These are phyloP conservation scores for Crambe crambe DNA, from an alignment of 37 sponge, comb jelly and placozoan genomes.

Conservation along the genomic window DNA sequence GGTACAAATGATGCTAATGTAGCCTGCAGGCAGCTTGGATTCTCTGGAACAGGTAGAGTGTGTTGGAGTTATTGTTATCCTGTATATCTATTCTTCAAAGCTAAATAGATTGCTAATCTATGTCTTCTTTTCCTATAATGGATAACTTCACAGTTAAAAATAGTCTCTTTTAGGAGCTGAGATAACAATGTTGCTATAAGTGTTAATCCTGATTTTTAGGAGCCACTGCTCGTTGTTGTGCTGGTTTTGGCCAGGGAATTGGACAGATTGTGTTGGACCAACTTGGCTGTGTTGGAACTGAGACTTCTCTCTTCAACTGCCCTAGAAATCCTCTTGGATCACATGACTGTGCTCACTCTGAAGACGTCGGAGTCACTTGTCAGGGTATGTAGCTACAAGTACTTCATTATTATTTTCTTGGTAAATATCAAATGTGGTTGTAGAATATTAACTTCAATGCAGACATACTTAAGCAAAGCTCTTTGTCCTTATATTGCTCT, in stretches of 20 bases:
- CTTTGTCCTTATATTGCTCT: too few species aligned
- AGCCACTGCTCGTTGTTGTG: neutral
- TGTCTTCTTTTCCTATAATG: too few species aligned
- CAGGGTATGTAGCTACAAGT: neutral
- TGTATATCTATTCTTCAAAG: too few species aligned
- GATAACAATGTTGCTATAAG: too few species aligned
- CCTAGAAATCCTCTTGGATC: neutral
- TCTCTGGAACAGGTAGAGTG: neutral
- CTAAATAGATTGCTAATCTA: too few species aligned
- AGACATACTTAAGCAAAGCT: too few species aligned
- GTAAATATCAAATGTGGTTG: too few species aligned
- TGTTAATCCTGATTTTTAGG: too few species aligned
- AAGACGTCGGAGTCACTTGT: neutral
- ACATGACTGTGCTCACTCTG: neutral
- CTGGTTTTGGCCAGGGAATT: neutral
- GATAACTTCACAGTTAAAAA: too few species aligned
- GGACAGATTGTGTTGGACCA: neutral
- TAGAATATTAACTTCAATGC: too few species aligned
- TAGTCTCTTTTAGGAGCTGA: too few species aligned
- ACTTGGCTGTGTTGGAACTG: neutral
- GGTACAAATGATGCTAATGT: neutral
- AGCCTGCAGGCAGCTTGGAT: slow-evolving; percentile 1
- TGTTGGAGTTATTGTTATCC: too few species aligned
- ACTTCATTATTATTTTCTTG: neutral
- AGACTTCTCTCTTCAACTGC: neutral